Base-by-base conservation (phyloP, 1,140 invertebrate genomes). In the Lamellibrachia luymesi region DNA sequence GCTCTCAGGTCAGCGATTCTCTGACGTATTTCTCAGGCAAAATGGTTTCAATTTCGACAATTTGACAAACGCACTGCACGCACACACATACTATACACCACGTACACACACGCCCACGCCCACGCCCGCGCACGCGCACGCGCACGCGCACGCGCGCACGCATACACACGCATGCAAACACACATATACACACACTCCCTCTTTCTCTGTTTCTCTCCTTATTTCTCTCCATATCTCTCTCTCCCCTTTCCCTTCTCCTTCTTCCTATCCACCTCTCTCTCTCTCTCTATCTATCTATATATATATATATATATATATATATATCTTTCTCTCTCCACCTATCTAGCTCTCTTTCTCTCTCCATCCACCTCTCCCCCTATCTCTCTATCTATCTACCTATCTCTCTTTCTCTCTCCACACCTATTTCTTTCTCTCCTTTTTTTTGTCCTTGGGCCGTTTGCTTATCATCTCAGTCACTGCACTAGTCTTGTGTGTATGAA, bases 1-100 rank as follows among this genome's bases (percentile, higher is more conserved):
- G 99, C 96, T 98, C 98, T 91, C 97, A 97, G 96, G 97, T 97
- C 91, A 93, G 64, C 38, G n/a, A 38, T 92, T n/a, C 91, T 27
- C 50, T 27, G 7, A 50, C 5, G 27, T 2, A 91, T 8, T 10
- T n/a, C 10, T 51, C 17, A 13, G 49, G 22, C 13, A 13, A 6
- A n/a, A 13, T 91, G 10, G 6, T 27, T 4, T 49, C 13, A n/a
- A 50, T 27, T 51, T 13, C n/a, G 17, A 51, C 17, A 91, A n/a
- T 17, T 91, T 91, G 90, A 13, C 50, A 13, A 91, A 50, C 22
- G 22, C 17, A 38, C 22, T 8, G 90, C 50, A 17, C 0, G 80
- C 17, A 22, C 17, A 17, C 17, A 90, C 17, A 90, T n/a, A 90
- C 17, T 1, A 22, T 90, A 90, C 17, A 90, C n/a, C 80, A 90